Percentiles rank a stretch among this genome's conserved stretches.
These are phyloP conservation scores for Drosophila persimilis DNA, from an alignment of 1,140 invertebrate species.

Conservation along the genomic window DNA sequence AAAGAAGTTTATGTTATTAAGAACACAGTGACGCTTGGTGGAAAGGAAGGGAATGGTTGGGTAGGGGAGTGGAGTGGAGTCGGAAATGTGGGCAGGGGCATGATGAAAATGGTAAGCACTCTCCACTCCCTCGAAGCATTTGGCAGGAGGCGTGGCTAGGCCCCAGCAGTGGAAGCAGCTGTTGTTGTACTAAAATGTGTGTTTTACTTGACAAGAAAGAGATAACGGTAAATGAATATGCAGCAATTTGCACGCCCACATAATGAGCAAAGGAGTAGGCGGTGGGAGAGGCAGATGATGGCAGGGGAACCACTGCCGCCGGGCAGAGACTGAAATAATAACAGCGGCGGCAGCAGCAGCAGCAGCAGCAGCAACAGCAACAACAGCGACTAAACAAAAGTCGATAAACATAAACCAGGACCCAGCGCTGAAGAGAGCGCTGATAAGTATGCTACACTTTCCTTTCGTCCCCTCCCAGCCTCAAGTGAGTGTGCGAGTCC, in stretches of 20 bases:
- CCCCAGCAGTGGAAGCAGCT: constrained; percentile 52
- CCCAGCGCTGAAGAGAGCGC: constrained; percentile 34
- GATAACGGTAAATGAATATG: constrained; percentile 82
- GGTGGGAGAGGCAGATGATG: not conserved
- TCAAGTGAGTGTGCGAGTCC: constrained; percentile 3
- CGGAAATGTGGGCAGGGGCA: constrained; percentile 4
- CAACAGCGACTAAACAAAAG: constrained; percentile 70
- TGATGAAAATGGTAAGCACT: constrained; percentile 10
- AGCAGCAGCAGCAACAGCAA: constrained; percentile 35
- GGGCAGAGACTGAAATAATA: constrained; percentile 71
- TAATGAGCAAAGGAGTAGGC: constrained; percentile 56
- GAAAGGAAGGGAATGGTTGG: constrained; percentile 1
- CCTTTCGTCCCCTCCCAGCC: constrained; percentile 4
- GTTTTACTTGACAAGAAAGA: constrained; percentile 78
- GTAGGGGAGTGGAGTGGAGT: constrained; percentile 3
- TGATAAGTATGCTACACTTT: constrained; percentile 77
- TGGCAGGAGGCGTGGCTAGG: constrained; percentile 27
- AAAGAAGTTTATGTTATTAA: constrained; percentile 82
- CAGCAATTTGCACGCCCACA: constrained; percentile 81
- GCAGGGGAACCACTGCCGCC: constrained; percentile 25
- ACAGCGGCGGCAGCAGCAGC: constrained; percentile 46
- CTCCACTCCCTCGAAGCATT: not conserved
- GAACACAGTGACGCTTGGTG: constrained; percentile 27
- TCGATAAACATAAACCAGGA: constrained; percentile 77
- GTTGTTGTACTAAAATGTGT: constrained; percentile 70